Evolutionary conservation across 1,140 invertebrate species (phyloP).

Genomic region (Episyrphus balteatus): DNA sequence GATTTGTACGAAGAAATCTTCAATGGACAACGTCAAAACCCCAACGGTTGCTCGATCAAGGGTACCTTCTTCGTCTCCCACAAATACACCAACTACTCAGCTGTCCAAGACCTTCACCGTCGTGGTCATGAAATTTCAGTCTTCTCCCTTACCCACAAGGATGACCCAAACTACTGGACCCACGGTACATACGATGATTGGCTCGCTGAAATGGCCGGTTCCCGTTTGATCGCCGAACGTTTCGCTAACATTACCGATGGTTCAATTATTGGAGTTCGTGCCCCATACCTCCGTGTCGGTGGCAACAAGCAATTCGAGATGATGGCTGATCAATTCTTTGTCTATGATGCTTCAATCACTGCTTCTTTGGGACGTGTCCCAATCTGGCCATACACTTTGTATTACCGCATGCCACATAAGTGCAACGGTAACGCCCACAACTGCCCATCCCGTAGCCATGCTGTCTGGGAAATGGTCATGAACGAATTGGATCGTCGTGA

Average conservation of each 20-base stretch:
- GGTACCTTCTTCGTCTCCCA: conserved; percentile 94
- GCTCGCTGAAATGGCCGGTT: conserved; percentile 93
- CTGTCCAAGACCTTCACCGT: conserved; percentile 82
- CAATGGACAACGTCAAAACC: conserved; percentile 73
- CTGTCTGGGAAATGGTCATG: conserved; percentile 94
- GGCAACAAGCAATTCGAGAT: conserved; percentile 93
- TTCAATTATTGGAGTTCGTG: conserved; percentile 76
- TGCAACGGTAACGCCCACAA: conserved; percentile 89
- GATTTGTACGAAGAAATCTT: conserved; percentile 85
- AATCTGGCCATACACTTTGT: conserved; percentile 92
- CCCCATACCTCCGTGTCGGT: conserved; percentile 81
- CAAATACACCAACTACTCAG: conserved; percentile 92
- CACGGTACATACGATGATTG: conserved; percentile 81
- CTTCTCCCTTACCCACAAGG: conserved; percentile 88
- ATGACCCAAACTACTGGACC: conserved; percentile 81
- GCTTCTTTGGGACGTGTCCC: conserved; percentile 77
- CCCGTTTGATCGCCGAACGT: conserved; percentile 70
- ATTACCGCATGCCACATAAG: conserved; percentile 90
- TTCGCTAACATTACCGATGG: conserved; percentile 88
- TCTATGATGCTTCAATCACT: conserved; percentile 89
- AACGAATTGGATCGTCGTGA: conserved; percentile 86
- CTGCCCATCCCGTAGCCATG: conserved; percentile 79
- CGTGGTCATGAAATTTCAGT: conserved; percentile 88
- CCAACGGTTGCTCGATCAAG: conserved; percentile 87
- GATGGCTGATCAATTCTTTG: conserved; percentile 91